Conservation (phyloP, 2,797 vertebrate genomes). For the Gymnothorax javanicus region DNA sequence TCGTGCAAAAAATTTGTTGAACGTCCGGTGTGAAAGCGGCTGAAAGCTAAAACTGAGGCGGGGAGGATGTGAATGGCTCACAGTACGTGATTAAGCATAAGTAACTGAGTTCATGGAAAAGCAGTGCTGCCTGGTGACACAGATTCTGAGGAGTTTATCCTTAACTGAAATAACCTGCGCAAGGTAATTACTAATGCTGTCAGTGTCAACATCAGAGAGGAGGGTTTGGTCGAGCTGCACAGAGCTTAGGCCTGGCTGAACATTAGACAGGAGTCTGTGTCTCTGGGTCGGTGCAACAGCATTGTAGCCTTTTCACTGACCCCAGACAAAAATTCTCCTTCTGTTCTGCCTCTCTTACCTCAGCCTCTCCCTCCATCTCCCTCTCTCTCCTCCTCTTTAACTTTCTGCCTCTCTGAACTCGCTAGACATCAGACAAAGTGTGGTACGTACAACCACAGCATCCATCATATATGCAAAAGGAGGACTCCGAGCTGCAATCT, state of each 20-base stretch:
- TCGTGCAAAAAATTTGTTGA: too few species aligned
- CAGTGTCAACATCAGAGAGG: not conserved
- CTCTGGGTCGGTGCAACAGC: not conserved
- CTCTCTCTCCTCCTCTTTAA: not conserved
- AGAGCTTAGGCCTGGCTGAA: conserved; percentile 1
- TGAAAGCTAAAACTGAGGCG: not conserved
- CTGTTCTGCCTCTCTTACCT: not conserved
- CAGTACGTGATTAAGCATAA: not conserved
- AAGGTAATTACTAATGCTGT: not conserved
- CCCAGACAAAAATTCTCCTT: not conserved
- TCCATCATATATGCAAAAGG: too few species aligned
- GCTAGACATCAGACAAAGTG: too few species aligned
- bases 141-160: not conserved
- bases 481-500: too few species aligned
- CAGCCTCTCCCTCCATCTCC: not conserved
- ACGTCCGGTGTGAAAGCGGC: too few species aligned
- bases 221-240: not conserved
- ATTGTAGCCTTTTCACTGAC: not conserved
- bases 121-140: not conserved
- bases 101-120: not conserved
- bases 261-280: not conserved
- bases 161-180: conserved; percentile 5
- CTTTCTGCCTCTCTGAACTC: not conserved
- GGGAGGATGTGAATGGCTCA: not conserved
- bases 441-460: too few species aligned